phyloP scores from a whole-genome alignment of 2,888 invertebrate species.

The Chymomyza fuscimana region DNA sequence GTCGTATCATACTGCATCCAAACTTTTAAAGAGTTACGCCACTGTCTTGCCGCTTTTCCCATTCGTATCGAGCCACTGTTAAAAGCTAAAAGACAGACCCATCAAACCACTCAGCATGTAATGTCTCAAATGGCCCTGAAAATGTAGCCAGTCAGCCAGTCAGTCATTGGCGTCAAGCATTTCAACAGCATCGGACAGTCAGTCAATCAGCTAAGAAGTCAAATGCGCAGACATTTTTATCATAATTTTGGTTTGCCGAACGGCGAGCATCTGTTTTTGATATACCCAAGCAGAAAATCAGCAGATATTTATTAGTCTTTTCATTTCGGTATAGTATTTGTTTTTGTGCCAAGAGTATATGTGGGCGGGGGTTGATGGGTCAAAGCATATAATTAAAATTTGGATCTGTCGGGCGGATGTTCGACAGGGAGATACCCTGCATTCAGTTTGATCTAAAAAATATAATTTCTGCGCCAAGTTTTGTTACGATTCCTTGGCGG shows the following conservation, averaged over 20 bases:
- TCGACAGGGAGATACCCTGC: no score
- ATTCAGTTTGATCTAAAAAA: no score
- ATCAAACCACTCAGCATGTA: not conserved
- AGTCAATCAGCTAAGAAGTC: conserved; percentile 4
- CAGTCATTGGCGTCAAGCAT: conserved; percentile 7
- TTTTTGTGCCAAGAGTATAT: conserved; percentile 42
- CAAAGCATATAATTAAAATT: conserved; percentile 51
- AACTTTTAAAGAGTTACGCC: not conserved
- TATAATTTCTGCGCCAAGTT: no score
- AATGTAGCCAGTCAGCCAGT: conserved; percentile 20
- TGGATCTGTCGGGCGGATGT: not conserved
- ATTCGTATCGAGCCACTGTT: not conserved
- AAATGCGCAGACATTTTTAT: conserved; percentile 32
- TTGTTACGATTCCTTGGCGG: no score
- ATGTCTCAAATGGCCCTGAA: conserved; percentile 49
- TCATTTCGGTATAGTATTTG: conserved; percentile 13
- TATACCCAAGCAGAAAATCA: conserved; percentile 17
- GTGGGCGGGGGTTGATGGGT: conserved; percentile 26
- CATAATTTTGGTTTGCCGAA: conserved; percentile 23
- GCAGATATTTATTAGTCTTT: conserved; percentile 21
- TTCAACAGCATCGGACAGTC: conserved; percentile 52
- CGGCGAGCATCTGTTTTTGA: conserved; percentile 48
- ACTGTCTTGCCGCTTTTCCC: not conserved
- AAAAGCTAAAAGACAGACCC: not conserved
- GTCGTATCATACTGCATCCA: not conserved